These are phyloP conservation scores for Desmophyllum pertusum DNA, from an alignment of 92 coral and sea anemone genomes.

Conservation along the genomic window DNA sequence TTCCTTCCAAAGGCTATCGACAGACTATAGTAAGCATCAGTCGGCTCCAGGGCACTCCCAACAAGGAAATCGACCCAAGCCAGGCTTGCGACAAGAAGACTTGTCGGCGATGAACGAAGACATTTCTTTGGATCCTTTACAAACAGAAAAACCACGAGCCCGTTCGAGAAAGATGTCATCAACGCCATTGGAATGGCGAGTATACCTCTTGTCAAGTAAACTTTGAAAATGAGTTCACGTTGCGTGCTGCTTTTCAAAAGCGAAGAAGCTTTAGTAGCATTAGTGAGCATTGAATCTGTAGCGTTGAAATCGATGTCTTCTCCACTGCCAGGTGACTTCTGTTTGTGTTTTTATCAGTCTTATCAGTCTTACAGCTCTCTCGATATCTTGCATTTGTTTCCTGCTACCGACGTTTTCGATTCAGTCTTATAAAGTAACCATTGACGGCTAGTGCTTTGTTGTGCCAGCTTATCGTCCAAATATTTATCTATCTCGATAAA, in stretches of 20 bases:
- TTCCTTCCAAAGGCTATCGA: conserved; percentile 25
- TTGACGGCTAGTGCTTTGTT: neutral
- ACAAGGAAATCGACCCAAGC: conserved; percentile 70
- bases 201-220: conserved; percentile 59
- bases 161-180: conserved; percentile 65
- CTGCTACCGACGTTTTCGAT: neutral
- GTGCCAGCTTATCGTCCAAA: neutral
- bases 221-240: conserved; percentile 31
- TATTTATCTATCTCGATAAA: conserved; percentile 17
- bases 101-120: conserved; percentile 69
- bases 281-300: neutral
- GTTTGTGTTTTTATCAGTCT: neutral
- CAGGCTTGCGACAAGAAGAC: conserved; percentile 66
- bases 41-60: conserved; percentile 70
- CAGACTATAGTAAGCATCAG: conserved; percentile 60
- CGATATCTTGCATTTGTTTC: neutral
- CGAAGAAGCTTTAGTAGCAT: neutral
- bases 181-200: conserved; percentile 62
- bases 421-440: neutral
- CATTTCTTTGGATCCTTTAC: conserved; percentile 56
- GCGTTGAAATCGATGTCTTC: conserved; percentile 24
- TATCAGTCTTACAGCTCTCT: neutral
- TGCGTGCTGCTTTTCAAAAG: neutral
- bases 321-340: neutral
- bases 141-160: conserved; percentile 65